These are phyloP conservation scores for Masticophis lateralis DNA, from an alignment of 2,797 vertebrate species.

Conservation along the genomic window DNA sequence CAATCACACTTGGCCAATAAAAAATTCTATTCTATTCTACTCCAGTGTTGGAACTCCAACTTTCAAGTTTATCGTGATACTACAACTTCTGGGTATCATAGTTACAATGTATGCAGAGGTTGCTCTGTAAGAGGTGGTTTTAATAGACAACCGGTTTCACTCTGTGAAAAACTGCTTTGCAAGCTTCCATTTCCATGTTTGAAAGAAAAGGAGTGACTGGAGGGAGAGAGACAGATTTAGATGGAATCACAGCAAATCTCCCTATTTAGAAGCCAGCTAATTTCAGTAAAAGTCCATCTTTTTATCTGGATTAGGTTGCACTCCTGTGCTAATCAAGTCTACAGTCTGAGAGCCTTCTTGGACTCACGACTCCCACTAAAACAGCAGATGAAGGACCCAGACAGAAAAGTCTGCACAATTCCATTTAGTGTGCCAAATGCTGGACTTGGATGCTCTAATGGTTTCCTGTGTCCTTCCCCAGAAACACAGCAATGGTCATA, in stretches of 20 bases:
- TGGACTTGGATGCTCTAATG: not conserved
- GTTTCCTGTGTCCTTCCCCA: not conserved
- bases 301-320: not conserved
- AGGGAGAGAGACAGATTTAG: not conserved
- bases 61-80: not conserved
- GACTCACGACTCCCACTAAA: not conserved
- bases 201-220: not conserved
- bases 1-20: too few relatives aligned
- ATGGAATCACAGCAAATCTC: not conserved
- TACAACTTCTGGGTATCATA: not conserved
- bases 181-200: not conserved
- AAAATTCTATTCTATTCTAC: not conserved
- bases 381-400: not conserved
- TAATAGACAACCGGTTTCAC: not conserved
- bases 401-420: not conserved
- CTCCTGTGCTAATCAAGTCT: not conserved
- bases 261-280: not conserved
- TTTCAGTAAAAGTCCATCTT: not conserved
- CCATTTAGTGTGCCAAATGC: not conserved
- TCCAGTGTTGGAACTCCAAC: not conserved
- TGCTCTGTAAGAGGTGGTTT: not conserved
- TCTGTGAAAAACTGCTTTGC: not conserved
- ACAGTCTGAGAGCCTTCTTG: not conserved
- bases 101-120: not conserved
- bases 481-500: not conserved